Conservation (phyloP, 1,140 invertebrate species). For the Oscheius sp. region DNA sequence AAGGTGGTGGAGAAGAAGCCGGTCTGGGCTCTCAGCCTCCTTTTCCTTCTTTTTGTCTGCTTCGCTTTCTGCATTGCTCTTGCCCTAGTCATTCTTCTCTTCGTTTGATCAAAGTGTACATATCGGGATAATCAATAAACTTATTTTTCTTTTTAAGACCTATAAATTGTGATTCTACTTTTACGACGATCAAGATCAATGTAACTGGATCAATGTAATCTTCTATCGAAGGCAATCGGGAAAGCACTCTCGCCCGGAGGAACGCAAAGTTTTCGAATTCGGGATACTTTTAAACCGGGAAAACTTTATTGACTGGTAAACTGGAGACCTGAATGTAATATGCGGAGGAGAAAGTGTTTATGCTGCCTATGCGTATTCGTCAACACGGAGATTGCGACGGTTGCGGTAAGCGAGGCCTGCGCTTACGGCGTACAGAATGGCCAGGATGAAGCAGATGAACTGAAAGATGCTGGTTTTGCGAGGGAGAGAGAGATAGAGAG, state of each 20-base stretch:
- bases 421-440: slow-evolving; percentile 41
- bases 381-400: slow-evolving; percentile 13
- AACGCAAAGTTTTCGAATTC: too few species aligned
- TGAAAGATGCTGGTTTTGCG: slow-evolving; percentile 21
- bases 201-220: too few species aligned
- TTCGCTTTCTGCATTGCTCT: neutral
- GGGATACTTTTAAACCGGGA: too few species aligned
- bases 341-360: too few species aligned
- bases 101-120: too few species aligned
- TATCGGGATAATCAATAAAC: neutral
- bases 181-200: too few species aligned
- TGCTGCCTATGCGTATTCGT: neutral
- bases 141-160: neutral
- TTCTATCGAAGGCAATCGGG: too few species aligned
- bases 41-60: neutral
- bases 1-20: slow-evolving; percentile 1
- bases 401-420: slow-evolving; percentile 45
- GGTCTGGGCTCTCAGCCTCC: neutral
- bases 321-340: too few species aligned
- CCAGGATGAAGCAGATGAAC: slow-evolving; percentile 50
- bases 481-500: neutral
- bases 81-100: neutral
- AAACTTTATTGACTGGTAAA: too few species aligned
- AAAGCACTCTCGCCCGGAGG: too few species aligned
- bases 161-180: too few species aligned